Evolutionary conservation across 2,888 invertebrate species (phyloP), one percentile per base, ranked within the genome.

Genomic region (Drosophila anomelani): DNA sequence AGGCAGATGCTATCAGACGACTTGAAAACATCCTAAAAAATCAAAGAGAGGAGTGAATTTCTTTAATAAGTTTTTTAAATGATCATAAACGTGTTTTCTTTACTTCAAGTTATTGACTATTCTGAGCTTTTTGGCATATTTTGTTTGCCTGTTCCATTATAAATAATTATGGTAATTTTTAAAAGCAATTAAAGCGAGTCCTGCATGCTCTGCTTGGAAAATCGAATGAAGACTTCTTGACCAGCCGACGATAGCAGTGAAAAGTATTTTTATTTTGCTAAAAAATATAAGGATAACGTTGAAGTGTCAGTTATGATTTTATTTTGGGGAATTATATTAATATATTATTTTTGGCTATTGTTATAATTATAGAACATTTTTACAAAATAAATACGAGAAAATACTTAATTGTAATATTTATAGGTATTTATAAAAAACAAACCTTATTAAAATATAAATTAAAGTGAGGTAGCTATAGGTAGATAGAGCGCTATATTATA

Each of bases 101-200:
- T 13, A 8, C 13, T 49, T 13, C 8, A 13, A 34, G 8, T 20
- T 51, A 51, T 49, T 32, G 49, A 17, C 32, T 34, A 34, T 20
- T 13, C 13, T 8, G 17, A 13, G 8, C 32, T 13, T 51, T 51
- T 51, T 51, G 13, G 13, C 34, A 51, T 34, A 51, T 51, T 51
- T 51, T 34, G 32, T 51, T 34, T 51, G 51, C 51, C 34, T 34
- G 51, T 34, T 34, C 51, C 51, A 51, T 51, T 51, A 51, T 20
- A 51, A 34, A 13, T 51, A 51, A 51, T 51, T 51, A 51, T 51
- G 34, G 51, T 34, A 51, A 51, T 51, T 51, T 20, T 34, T 51
- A 20, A 51, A 20, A 8, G 32, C 51, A 51, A 51, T 51, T 51
- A 34, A 34, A 51, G 51, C 4, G 20, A 51, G 34, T 8, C 51